Conservation (phyloP, 2,888 invertebrate genomes). For the Crematogaster levior region DNA sequence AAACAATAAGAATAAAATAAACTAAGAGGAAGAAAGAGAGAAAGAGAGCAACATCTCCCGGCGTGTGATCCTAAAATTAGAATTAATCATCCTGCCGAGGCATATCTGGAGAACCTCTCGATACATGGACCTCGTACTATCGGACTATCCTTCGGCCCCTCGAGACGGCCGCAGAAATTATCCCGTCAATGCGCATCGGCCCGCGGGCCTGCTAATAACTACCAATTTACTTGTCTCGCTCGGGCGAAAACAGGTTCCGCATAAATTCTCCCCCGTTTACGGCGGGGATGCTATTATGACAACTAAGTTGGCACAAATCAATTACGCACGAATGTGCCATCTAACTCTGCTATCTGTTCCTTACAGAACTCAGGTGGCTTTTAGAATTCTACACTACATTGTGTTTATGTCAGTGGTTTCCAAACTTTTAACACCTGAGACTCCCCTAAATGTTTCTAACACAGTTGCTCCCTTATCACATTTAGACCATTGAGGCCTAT, state of each 20-base stretch:
- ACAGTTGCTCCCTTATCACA: too few relatives aligned
- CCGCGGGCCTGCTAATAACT: slow-evolving; percentile 79
- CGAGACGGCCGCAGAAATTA: slow-evolving; percentile 60
- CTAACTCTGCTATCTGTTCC: slow-evolving; percentile 20
- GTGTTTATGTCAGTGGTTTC: neutral
- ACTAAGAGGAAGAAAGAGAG: neutral
- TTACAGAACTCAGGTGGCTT: neutral
- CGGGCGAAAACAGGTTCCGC: slow-evolving; percentile 77
- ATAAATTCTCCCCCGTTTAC: slow-evolving; percentile 79
- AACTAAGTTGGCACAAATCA: slow-evolving; percentile 80
- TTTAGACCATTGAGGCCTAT: too few relatives aligned
- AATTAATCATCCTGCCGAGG: slow-evolving; percentile 58
- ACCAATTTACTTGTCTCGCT: slow-evolving; percentile 81
- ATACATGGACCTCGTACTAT: slow-evolving; percentile 12
- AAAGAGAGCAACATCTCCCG: slow-evolving; percentile 2
- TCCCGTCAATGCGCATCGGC: slow-evolving; percentile 70
- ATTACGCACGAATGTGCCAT: slow-evolving; percentile 72
- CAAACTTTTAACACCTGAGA: too few relatives aligned
- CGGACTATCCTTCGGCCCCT: slow-evolving; percentile 17
- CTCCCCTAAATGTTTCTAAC: too few relatives aligned
- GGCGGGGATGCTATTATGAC: slow-evolving; percentile 79
- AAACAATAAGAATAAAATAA: neutral
- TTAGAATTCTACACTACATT: neutral
- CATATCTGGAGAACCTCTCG: slow-evolving; percentile 9
- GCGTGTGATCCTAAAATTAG: slow-evolving; percentile 49